These are phyloP conservation scores for Callithrix jacchus DNA, from an alignment of 2,113 vertebrate species.

Conservation along the genomic window DNA sequence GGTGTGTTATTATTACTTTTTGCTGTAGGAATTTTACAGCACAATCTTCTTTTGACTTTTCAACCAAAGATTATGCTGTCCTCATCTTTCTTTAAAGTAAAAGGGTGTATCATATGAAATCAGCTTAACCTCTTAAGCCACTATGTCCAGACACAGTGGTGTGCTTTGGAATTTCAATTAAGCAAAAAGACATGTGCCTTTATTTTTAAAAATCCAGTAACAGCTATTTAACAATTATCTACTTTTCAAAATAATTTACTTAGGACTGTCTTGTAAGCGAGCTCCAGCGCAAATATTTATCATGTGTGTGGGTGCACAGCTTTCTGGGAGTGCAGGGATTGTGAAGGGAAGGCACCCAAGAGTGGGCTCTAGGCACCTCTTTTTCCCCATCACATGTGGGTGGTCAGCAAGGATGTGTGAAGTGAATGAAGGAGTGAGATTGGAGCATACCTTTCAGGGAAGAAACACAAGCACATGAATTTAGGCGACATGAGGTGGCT, in stretches of 20 bases:
- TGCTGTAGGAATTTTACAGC: background rate
- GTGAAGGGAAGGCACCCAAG: background rate
- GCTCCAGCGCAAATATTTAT: background rate
- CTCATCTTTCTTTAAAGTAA: background rate
- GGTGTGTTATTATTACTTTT: background rate
- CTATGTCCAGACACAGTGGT: background rate
- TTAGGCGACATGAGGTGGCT: too few species aligned
- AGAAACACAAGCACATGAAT: background rate
- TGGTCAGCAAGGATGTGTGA: background rate
- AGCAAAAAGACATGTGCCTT: background rate
- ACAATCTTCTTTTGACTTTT: background rate
- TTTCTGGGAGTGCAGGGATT: background rate
- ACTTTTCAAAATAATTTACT: conserved; percentile 22
- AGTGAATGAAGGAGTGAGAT: background rate
- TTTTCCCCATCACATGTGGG: background rate
- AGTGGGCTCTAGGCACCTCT: background rate
- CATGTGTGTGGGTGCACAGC: background rate
- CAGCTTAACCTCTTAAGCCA: background rate
- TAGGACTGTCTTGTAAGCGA: background rate
- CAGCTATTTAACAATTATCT: background rate
- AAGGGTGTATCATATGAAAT: background rate
- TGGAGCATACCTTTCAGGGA: background rate
- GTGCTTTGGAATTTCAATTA: background rate
- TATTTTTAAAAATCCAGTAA: background rate
- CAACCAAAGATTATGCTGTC: background rate